phyloP scores from a whole-genome alignment of 92 coral and sea anemone genomes.

The Meandrina meandrites region DNA sequence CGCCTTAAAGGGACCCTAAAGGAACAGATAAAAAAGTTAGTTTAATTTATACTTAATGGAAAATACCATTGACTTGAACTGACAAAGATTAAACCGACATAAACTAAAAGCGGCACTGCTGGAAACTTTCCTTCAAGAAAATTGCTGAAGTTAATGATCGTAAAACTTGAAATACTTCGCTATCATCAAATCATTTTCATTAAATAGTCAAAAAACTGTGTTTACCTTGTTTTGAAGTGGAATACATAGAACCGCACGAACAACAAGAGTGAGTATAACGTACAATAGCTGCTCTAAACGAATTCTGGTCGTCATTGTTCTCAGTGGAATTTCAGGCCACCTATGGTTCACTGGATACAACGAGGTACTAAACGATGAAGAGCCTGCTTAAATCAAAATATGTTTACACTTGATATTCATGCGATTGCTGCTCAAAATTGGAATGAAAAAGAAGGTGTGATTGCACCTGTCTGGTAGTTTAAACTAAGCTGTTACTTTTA shows the following conservation, averaged over 20 bases:
- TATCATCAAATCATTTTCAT: neutral
- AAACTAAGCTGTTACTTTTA: neutral
- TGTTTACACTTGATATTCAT: neutral
- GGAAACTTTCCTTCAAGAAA: too few relatives aligned
- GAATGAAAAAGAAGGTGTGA: neutral
- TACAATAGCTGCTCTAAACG: neutral
- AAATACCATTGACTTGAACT: neutral
- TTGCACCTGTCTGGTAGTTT: neutral
- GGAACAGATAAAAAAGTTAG: neutral
- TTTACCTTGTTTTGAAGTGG: conserved; percentile 1
- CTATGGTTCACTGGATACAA: neutral
- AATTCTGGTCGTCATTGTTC: neutral
- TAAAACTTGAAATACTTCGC: neutral
- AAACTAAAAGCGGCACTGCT: neutral
- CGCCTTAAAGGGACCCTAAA: too few relatives aligned
- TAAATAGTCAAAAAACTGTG: neutral
- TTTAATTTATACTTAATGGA: neutral
- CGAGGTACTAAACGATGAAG: neutral
- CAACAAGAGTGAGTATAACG: neutral
- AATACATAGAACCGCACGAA: neutral
- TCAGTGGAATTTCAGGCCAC: neutral
- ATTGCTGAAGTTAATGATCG: neutral
- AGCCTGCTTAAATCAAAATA: neutral
- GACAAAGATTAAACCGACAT: neutral
- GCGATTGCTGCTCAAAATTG: too few relatives aligned